Evolutionary conservation across 1,140 invertebrate species (phyloP).

Genomic region (Cataglyphis hispanica): DNA sequence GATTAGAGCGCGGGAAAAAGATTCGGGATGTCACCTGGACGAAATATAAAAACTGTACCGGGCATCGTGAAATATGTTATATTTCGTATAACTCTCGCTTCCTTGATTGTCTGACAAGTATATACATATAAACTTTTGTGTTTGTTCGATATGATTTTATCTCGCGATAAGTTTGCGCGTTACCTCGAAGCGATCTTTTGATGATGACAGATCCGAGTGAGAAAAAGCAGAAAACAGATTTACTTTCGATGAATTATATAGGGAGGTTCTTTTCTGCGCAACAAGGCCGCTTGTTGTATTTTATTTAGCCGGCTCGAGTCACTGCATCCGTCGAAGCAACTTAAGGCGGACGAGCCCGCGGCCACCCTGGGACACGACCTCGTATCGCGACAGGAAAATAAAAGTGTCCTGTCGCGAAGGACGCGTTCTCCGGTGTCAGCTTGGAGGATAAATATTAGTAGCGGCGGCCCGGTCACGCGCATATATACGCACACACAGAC

Average conservation of each 20-base stretch:
- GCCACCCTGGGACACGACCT: slow-evolving; percentile 51
- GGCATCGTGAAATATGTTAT: neutral
- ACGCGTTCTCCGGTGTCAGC: slow-evolving; percentile 65
- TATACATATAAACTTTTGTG: neutral
- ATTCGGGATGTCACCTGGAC: neutral
- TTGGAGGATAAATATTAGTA: slow-evolving; percentile 75
- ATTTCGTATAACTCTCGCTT: neutral
- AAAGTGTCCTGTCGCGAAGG: slow-evolving; percentile 46
- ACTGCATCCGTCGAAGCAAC: slow-evolving; percentile 53
- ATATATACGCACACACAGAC: no score
- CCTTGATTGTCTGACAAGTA: neutral
- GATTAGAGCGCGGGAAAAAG: slow-evolving; percentile 24
- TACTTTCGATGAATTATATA: slow-evolving; percentile 26
- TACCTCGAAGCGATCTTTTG: neutral
- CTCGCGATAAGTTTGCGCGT: neutral
- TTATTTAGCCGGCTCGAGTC: slow-evolving; percentile 44
- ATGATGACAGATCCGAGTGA: slow-evolving; percentile 11
- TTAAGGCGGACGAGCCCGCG: slow-evolving; percentile 25
- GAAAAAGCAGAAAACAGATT: slow-evolving; percentile 25
- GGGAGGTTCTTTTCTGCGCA: neutral
- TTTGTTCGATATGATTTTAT: slow-evolving; percentile 3
- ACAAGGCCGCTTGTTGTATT: slow-evolving; percentile 32
- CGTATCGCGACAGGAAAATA: slow-evolving; percentile 43
- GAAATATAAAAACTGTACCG: neutral
- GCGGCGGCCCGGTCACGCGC: slow-evolving; percentile 55